Evolutionary conservation across 2,888 invertebrate genomes (phyloP).

Genomic region (Gasteruption jaculator): DNA sequence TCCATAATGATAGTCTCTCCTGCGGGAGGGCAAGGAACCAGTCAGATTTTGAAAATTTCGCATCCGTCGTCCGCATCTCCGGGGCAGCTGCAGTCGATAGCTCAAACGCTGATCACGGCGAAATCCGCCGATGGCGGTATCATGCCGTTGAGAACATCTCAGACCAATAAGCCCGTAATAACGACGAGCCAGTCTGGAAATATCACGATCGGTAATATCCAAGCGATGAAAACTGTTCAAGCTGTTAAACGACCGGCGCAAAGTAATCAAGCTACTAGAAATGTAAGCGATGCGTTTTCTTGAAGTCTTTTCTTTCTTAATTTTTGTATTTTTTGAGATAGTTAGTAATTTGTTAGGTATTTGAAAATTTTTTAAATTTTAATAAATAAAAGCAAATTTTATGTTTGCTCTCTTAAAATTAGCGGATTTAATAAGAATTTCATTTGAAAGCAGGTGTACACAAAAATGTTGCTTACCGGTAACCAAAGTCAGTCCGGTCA

Average conservation of each 20-base stretch:
- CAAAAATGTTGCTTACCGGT: conserved; percentile 50
- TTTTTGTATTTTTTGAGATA: conserved; percentile 4
- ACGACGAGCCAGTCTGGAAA: conserved; percentile 41
- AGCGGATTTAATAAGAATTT: conserved; percentile 9
- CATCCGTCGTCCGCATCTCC: conserved; percentile 46
- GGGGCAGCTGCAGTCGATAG: conserved; percentile 46
- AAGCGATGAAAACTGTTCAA: conserved; percentile 40
- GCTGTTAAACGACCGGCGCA: conserved; percentile 50
- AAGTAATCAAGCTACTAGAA: conserved; percentile 47
- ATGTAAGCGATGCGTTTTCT: conserved; percentile 30
- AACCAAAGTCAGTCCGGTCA: conserved; percentile 43
- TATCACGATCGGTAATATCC: conserved; percentile 41
- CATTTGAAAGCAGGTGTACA: conserved; percentile 44
- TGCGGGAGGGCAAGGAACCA: conserved; percentile 45
- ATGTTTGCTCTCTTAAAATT: neutral
- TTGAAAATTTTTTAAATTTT: conserved; percentile 8
- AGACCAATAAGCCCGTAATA: conserved; percentile 38
- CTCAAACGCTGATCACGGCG: conserved; percentile 48
- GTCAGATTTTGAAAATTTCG: conserved; percentile 50
- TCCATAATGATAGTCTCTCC: conserved; percentile 50
- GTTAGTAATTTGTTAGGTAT: neutral
- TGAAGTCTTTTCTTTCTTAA: neutral
- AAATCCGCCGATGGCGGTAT: conserved; percentile 49
- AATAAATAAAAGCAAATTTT: neutral
- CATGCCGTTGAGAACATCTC: conserved; percentile 45